These are phyloP conservation scores for Bambusicola thoracicus DNA, from an alignment of 2,113 vertebrate genomes.

Conservation along the genomic window DNA sequence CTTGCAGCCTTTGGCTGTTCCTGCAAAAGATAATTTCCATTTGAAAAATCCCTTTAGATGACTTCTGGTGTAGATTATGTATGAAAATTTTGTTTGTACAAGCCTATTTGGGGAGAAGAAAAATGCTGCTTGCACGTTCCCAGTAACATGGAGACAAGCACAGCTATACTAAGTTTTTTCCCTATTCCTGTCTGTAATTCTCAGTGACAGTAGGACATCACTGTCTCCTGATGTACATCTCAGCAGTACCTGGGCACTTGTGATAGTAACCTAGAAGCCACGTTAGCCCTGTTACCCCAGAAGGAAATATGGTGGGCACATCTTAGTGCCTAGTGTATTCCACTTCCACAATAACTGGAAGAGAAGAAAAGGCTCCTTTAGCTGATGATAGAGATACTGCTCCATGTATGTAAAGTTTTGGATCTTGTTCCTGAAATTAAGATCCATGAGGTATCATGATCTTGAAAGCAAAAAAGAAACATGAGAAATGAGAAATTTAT, in stretches of 20 bases:
- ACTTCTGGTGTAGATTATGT: not conserved
- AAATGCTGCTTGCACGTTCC: not conserved
- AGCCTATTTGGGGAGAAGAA: accelerated
- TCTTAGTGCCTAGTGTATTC: not conserved
- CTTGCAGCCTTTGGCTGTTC: not conserved
- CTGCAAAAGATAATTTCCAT: not conserved
- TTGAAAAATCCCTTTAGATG: not conserved
- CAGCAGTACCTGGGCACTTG: not conserved
- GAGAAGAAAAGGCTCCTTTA: not conserved
- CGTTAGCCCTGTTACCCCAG: not conserved
- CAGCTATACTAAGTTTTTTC: not conserved
- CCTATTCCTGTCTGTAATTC: accelerated
- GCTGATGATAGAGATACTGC: not conserved
- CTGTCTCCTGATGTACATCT: not conserved
- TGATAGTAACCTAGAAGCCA: not conserved
- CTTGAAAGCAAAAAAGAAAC: not conserved
- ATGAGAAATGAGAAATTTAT: not conserved
- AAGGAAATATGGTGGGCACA: not conserved
- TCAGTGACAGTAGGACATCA: accelerated
- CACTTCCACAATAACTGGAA: accelerated
- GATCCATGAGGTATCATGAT: not conserved
- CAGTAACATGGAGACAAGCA: not conserved
- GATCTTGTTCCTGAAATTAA: not conserved
- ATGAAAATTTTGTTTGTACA: not conserved
- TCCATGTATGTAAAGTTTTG: not conserved